Conservation (phyloP, 2,797 vertebrate genomes). For the Sebastes iracundus region DNA sequence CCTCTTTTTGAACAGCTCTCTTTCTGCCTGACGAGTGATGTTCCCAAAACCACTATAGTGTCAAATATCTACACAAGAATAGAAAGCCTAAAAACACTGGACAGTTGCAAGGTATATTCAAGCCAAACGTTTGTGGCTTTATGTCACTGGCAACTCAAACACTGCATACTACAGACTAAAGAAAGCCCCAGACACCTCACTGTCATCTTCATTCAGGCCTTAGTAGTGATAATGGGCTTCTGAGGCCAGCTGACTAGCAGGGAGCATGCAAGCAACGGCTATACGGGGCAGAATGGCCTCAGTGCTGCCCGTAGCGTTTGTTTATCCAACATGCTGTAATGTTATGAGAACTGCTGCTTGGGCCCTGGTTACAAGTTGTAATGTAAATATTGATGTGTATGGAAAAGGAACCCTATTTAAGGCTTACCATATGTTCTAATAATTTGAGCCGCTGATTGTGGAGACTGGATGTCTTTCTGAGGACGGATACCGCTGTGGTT, state of each 20-base stretch:
- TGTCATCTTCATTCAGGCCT: constrained; percentile 47
- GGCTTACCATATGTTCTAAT: constrained; percentile 77
- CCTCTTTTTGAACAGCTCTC: background rate
- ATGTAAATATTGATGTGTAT: constrained; percentile 80
- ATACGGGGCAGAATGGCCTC: constrained; percentile 36
- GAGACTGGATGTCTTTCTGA: constrained; percentile 42
- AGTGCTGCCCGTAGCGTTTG: constrained; percentile 66
- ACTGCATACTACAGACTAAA: background rate
- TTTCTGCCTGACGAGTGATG: background rate
- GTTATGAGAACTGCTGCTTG: constrained; percentile 75
- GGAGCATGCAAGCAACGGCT: constrained; percentile 44
- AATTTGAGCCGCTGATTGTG: constrained; percentile 63
- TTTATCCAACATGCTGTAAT: constrained; percentile 80
- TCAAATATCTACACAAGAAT: constrained; percentile 15
- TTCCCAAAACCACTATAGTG: constrained; percentile 4
- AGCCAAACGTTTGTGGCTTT: constrained; percentile 11
- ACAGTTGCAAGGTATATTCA: background rate
- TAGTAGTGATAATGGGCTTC: constrained; percentile 47
- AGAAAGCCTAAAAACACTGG: background rate
- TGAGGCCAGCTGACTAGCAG: constrained; percentile 39
- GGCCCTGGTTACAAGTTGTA: constrained; percentile 68
- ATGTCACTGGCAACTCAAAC: background rate
- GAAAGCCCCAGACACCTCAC: constrained; percentile 29
- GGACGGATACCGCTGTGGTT: background rate
- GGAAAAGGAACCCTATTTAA: constrained; percentile 72